A percentile compares a stretch with the other conserved stretches of the same genome.
phyloP scores from a whole-genome alignment of 2,113 vertebrate species.

The Tinamus guttatus region DNA sequence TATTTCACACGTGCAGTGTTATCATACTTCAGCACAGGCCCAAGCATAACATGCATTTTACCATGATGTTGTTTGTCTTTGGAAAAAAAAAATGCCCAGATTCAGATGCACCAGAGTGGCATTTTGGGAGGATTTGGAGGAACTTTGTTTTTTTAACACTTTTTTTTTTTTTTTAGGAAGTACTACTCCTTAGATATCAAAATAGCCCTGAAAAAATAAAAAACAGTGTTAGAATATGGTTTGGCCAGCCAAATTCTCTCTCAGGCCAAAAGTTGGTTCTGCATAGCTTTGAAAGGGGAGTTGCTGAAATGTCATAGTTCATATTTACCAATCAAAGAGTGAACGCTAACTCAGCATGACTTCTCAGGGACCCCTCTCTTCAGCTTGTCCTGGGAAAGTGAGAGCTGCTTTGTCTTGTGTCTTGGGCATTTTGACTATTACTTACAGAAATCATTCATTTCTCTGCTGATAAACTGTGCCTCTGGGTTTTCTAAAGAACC shows the following conservation, averaged over 20 bases:
- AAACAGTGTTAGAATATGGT: neutral
- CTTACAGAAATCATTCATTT: neutral
- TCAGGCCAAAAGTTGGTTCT: accelerated
- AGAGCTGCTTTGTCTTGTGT: neutral
- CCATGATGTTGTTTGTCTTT: neutral
- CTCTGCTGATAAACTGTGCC: neutral
- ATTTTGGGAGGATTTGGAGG: neutral
- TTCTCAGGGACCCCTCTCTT: neutral
- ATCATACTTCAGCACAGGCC: neutral
- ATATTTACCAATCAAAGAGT: neutral
- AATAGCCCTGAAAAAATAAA: neutral
- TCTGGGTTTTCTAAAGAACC: neutral
- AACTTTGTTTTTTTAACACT: neutral
- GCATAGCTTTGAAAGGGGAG: neutral
- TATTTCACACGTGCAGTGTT: neutral
- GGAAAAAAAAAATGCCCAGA: neutral
- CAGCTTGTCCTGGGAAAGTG: neutral
- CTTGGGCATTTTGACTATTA: neutral
- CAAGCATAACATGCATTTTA: neutral
- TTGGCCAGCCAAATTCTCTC: neutral
- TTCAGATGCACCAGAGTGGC: neutral
- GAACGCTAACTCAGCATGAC: neutral
- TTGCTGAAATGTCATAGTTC: neutral
- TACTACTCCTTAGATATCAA: neutral
- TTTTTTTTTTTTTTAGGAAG: neutral